Percentiles rank a stretch among this genome's conserved stretches.
These are phyloP conservation scores for Neria commutata DNA, from an alignment of 2,888 invertebrate species.

Conservation along the genomic window DNA sequence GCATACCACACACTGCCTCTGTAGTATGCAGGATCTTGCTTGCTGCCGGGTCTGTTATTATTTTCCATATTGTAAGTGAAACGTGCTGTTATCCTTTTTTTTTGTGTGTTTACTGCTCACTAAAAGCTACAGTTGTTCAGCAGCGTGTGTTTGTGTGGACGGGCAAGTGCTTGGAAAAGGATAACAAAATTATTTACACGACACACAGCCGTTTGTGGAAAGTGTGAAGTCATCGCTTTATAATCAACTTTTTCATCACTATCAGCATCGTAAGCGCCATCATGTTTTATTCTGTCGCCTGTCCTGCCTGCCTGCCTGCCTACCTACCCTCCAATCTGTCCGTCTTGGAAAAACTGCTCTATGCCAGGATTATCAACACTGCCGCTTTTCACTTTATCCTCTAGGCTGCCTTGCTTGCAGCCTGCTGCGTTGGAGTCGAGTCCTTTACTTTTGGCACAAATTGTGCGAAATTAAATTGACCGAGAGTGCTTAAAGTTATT, in stretches of 20 bases:
- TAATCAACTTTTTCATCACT: conserved; percentile 53
- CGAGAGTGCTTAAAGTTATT: conserved; percentile 52
- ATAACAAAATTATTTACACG: conserved; percentile 3
- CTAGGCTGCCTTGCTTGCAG: conserved; percentile 10
- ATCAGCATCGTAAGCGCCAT: too few relatives aligned
- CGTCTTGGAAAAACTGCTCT: neutral
- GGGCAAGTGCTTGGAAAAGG: neutral
- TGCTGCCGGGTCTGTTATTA: too few relatives aligned
- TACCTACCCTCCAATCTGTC: conserved; percentile 17
- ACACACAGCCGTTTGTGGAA: conserved; percentile 33
- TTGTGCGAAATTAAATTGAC: conserved; percentile 54
- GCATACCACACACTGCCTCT: too few relatives aligned
- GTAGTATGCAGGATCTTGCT: too few relatives aligned
- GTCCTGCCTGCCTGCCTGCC: neutral
- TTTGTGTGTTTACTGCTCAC: too few relatives aligned
- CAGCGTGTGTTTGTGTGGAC: conserved; percentile 1
- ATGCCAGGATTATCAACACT: neutral
- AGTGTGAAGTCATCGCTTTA: conserved; percentile 59
- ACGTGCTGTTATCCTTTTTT: neutral
- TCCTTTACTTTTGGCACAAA: conserved; percentile 36
- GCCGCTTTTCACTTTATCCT: neutral
- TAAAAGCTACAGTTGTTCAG: too few relatives aligned
- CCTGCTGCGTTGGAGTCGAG: conserved; percentile 3
- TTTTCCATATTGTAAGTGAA: too few relatives aligned
- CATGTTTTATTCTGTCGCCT: conserved; percentile 39